phyloP scores from a whole-genome alignment of 1,140 invertebrate species.

The Anoplophora glabripennis region DNA sequence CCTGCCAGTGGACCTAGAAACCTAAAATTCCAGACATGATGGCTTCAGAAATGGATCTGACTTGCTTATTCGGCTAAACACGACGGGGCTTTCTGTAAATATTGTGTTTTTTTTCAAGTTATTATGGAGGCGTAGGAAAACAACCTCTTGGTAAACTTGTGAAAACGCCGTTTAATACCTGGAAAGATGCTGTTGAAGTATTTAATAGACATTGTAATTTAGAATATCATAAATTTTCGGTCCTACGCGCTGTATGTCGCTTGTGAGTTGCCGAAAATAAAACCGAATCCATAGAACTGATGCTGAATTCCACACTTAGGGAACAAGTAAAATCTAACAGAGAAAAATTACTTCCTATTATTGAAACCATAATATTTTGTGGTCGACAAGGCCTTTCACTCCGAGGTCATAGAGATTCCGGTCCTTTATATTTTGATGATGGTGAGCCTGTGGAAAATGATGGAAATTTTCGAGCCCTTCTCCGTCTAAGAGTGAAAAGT shows the following conservation, averaged over 20 bases:
- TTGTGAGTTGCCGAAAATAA: not conserved
- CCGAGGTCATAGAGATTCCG: slow-evolving; percentile 14
- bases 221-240: not conserved
- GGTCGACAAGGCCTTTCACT: slow-evolving; percentile 9
- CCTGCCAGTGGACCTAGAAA: not conserved
- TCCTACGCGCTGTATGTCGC: not conserved
- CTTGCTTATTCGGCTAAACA: not conserved
- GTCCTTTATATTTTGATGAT: not conserved
- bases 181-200: slow-evolving; percentile 4
- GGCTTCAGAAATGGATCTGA: slow-evolving; percentile 2
- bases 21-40: slow-evolving; percentile 2
- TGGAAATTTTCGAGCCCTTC: slow-evolving; percentile 15
- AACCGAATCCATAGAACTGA: not conserved
- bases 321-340: slow-evolving; percentile 8
- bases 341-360: slow-evolving; percentile 8
- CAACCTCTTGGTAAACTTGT: not conserved
- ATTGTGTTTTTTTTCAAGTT: slow-evolving; percentile 9
- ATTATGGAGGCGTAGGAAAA: not conserved
- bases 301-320: not conserved
- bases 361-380: slow-evolving; percentile 17
- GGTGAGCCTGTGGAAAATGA: slow-evolving; percentile 7
- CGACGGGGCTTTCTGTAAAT: slow-evolving; percentile 12
- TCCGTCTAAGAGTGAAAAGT: not conserved
- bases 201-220: not conserved
- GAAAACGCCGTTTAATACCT: slow-evolving; percentile 2